phyloP scores from a whole-genome alignment of 2,888 invertebrate species.

The Hypena proboscidalis region DNA sequence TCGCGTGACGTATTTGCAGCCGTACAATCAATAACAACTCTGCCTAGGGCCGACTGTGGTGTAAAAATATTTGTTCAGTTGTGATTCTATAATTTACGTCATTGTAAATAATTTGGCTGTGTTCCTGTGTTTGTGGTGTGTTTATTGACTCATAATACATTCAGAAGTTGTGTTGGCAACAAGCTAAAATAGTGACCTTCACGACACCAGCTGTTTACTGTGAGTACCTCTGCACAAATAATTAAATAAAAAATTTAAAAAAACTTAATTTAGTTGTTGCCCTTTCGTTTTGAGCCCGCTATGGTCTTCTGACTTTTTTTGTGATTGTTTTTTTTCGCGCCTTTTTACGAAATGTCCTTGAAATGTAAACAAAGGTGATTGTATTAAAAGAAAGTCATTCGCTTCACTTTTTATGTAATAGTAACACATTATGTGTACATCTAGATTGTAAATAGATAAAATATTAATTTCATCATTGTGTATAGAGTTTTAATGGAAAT shows the following conservation, averaged over 20 bases:
- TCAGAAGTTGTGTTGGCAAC: conserved; percentile 61
- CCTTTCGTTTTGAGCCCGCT: too few relatives aligned
- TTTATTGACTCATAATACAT: conserved; percentile 69
- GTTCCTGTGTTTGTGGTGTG: conserved; percentile 63
- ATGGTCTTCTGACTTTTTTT: neutral
- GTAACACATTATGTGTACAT: neutral
- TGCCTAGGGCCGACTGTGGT: conserved; percentile 10
- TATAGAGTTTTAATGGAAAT: too few relatives aligned
- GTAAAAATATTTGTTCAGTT: conserved; percentile 64
- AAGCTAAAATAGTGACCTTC: conserved; percentile 68
- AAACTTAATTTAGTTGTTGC: too few relatives aligned
- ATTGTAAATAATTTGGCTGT: conserved; percentile 74
- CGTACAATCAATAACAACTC: conserved; percentile 18
- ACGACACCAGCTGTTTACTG: conserved; percentile 71
- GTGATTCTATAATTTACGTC: conserved; percentile 70
- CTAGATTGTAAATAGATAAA: neutral
- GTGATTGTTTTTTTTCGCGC: conserved; percentile 19
- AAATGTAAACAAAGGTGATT: conserved; percentile 12
- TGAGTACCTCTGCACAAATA: conserved; percentile 50
- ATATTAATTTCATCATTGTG: too few relatives aligned
- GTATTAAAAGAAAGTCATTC: conserved; percentile 20
- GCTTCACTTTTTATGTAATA: conserved; percentile 10
- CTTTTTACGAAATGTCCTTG: conserved; percentile 37
- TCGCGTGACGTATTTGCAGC: conserved; percentile 23
- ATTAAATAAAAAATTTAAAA: conserved; percentile 14